These are phyloP conservation scores for Austrolebias charrua DNA, from an alignment of 2,797 vertebrate species.

Conservation along the genomic window DNA sequence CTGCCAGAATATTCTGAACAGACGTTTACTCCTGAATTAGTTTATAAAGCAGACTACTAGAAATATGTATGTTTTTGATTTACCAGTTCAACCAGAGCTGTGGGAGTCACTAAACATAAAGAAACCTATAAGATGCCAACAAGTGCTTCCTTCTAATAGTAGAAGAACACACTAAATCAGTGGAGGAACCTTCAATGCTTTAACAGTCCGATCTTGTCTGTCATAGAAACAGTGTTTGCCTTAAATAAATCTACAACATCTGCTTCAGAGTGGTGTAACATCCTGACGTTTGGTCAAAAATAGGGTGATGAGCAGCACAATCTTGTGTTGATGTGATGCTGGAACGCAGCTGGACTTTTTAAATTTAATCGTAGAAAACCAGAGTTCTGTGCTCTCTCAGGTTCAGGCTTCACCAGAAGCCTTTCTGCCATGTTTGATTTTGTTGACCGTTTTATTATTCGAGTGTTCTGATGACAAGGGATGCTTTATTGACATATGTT, in stretches of 20 bases:
- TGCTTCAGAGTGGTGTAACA: constrained; percentile 13
- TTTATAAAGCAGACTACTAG: no score
- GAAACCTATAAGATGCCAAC: background rate
- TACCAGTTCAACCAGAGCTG: background rate
- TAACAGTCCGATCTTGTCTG: constrained; percentile 8
- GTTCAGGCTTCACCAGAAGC: no score
- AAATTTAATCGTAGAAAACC: constrained; percentile 33
- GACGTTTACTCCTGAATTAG: no score
- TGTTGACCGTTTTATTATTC: constrained; percentile 13
- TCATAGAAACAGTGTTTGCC: constrained; percentile 3
- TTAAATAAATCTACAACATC: constrained; percentile 21
- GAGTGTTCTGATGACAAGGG: constrained; percentile 20
- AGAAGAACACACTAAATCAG: background rate
- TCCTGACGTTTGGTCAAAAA: constrained; percentile 23
- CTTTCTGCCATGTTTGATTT: constrained; percentile 44
- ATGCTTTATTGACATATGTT: constrained; percentile 12
- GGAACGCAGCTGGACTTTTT: constrained; percentile 13
- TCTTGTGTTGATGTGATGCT: constrained; percentile 12
- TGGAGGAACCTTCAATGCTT: constrained; percentile 4
- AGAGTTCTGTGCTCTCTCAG: constrained; percentile 63
- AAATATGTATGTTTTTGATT: no score
- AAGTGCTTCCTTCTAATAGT: background rate
- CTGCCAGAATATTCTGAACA: no score
- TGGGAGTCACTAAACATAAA: no score
- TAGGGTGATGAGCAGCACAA: constrained; percentile 31